Evolutionary conservation across 2,888 invertebrate species (phyloP).

Genomic region (Ormyrus nitidulus): DNA sequence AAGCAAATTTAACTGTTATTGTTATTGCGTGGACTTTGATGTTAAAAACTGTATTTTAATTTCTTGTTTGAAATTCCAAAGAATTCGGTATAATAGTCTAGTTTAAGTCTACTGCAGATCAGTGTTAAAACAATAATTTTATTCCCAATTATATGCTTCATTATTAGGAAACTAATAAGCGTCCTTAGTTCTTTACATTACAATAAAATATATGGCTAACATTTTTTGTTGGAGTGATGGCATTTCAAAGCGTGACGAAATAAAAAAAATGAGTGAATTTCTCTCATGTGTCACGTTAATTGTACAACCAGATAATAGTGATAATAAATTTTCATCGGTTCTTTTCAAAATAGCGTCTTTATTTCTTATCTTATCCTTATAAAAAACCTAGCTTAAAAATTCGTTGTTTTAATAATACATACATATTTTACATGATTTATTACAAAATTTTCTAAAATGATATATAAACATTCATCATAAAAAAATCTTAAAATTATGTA

Average conservation of each 20-base stretch:
- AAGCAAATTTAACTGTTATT: conserved; percentile 14
- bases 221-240: conserved; percentile 39
- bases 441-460: conserved; percentile 37
- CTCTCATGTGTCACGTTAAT: conserved; percentile 41
- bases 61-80: conserved; percentile 13
- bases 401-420: conserved; percentile 24
- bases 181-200: conserved; percentile 21
- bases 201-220: conserved; percentile 22
- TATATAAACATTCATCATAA: conserved; percentile 30
- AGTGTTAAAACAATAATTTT: conserved; percentile 28
- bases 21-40: conserved; percentile 18
- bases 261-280: conserved; percentile 16
- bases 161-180: conserved; percentile 10
- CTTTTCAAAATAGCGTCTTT: conserved; percentile 60
- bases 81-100: conserved; percentile 13
- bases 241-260: conserved; percentile 41
- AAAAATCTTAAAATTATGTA: conserved; percentile 44
- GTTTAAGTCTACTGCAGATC: conserved; percentile 11
- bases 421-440: conserved; percentile 32
- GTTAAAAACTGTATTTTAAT: not conserved
- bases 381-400: conserved; percentile 45
- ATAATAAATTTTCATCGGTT: conserved; percentile 66
- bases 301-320: conserved; percentile 61
- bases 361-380: conserved; percentile 40
- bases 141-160: conserved; percentile 30